phyloP scores from a whole-genome alignment of 2,113 vertebrate genomes.

The Ginglymostoma cirratum region DNA sequence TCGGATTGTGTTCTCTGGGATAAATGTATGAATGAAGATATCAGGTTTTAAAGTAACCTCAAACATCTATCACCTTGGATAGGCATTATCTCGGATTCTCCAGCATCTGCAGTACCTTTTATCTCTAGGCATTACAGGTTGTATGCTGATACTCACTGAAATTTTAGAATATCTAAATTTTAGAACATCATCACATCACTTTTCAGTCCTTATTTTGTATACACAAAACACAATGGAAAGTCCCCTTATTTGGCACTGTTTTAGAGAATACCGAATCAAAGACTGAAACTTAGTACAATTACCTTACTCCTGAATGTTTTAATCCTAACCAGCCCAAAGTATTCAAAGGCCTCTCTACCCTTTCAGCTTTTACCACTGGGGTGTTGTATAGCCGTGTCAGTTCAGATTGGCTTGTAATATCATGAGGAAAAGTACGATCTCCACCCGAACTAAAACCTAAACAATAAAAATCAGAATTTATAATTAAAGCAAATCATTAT shows the following conservation, averaged over 20 bases:
- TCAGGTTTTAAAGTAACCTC: too few relatives aligned
- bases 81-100: too few relatives aligned
- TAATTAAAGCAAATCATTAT: neutral
- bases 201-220: neutral
- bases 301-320: neutral
- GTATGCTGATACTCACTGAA: neutral
- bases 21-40: too few relatives aligned
- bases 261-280: neutral
- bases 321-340: too few relatives aligned
- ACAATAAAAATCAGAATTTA: neutral
- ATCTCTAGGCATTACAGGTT: too few relatives aligned
- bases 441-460: neutral
- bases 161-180: neutral
- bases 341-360: neutral
- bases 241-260: neutral
- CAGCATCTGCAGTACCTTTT: too few relatives aligned
- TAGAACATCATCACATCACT: neutral
- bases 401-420: neutral
- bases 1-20: too few relatives aligned
- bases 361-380: neutral
- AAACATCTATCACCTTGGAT: too few relatives aligned
- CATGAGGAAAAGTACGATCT: neutral
- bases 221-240: neutral
- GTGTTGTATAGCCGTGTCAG: neutral
- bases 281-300: neutral